Evolutionary conservation across 2,888 invertebrate genomes (phyloP).

Genomic region (Sipunculus nudus): DNA sequence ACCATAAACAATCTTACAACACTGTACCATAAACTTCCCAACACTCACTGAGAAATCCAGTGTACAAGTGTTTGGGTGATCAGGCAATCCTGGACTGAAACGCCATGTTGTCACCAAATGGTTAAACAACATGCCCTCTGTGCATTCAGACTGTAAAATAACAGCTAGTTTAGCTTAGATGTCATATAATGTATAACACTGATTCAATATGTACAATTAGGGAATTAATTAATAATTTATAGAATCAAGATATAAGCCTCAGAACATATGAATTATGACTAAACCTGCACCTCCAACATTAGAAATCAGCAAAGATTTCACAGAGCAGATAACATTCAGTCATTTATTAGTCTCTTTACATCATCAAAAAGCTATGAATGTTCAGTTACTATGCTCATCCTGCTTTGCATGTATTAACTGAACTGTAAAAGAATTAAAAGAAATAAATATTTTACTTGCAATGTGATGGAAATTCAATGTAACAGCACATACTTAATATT

Average conservation of each 20-base stretch:
- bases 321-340: too few relatives aligned
- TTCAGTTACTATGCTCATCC: too few relatives aligned
- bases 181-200: constrained; percentile 7
- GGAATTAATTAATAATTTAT: neutral
- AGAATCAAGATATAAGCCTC: neutral
- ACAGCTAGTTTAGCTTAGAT: too few relatives aligned
- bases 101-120: constrained; percentile 90
- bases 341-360: too few relatives aligned
- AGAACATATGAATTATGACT: too few relatives aligned
- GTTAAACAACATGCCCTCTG: constrained; percentile 87
- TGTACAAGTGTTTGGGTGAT: constrained; percentile 82
- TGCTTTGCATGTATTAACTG: too few relatives aligned
- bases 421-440: too few relatives aligned
- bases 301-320: neutral
- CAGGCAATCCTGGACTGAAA: constrained; percentile 83
- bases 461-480: too few relatives aligned
- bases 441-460: too few relatives aligned
- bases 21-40: too few relatives aligned
- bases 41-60: constrained; percentile 83
- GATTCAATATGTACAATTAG: neutral
- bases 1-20: neutral
- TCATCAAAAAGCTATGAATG: too few relatives aligned
- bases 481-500: too few relatives aligned
- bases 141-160: constrained; percentile 78
- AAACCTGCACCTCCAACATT: neutral